Evolutionary conservation across 2,797 vertebrate species (phyloP).

Genomic region (Chiroxiphia lanceolata): DNA sequence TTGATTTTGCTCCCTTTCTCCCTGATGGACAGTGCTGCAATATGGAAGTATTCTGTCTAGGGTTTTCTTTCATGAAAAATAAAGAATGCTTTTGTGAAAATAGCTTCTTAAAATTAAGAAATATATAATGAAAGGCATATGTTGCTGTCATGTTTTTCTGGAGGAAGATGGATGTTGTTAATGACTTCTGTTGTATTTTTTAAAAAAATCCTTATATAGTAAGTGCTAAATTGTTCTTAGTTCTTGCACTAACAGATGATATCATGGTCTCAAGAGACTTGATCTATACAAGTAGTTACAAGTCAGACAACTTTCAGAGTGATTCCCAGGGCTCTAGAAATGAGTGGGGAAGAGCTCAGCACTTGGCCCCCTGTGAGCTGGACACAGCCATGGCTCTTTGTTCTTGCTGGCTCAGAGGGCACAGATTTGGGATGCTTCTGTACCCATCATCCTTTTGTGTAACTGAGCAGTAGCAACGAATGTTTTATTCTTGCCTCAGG

Average conservation of each 20-base stretch:
- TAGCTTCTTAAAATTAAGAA: not conserved
- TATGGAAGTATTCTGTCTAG: not conserved
- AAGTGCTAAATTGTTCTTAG: not conserved
- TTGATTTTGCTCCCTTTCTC: not conserved
- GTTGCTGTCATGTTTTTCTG: not conserved
- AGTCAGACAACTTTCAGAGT: not conserved
- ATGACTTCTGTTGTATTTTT: not conserved
- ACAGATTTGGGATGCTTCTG: not conserved
- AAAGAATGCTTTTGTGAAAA: not conserved
- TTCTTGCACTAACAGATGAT: not conserved
- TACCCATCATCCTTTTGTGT: not conserved
- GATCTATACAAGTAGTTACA: not conserved
- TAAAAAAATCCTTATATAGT: not conserved
- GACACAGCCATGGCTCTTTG: not conserved
- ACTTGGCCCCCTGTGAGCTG: no score
- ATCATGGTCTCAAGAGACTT: not conserved
- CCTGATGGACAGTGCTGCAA: not conserved
- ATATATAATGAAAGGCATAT: accelerated
- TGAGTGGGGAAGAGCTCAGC: not conserved
- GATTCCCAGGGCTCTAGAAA: not conserved
- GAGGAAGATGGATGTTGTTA: not conserved
- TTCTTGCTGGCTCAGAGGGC: not conserved
- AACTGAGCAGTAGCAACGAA: not conserved
- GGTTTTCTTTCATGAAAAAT: not conserved
- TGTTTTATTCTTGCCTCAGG: not conserved